Percentiles rank a stretch among this genome's conserved stretches.
These are phyloP conservation scores for Arvicola amphibius DNA, from an alignment of 2,797 vertebrate species.

Conservation along the genomic window DNA sequence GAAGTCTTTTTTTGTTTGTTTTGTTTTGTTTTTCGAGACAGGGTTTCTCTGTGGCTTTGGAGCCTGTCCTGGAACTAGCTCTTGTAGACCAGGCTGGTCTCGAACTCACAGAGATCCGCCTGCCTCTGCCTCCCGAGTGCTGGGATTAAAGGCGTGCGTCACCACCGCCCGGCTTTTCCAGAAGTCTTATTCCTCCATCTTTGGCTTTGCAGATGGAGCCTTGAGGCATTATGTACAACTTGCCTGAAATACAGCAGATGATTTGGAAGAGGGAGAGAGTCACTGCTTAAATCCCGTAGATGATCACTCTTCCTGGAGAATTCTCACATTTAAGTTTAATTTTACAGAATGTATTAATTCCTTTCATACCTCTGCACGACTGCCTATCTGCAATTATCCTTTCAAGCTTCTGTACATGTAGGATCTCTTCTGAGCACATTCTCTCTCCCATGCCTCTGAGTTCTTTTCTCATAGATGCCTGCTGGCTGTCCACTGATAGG, in stretches of 20 bases:
- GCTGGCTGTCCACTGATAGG: neutral
- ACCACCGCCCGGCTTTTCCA: too few species aligned
- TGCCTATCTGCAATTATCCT: neutral
- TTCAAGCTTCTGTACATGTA: neutral
- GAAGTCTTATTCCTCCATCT: neutral
- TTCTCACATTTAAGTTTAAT: neutral
- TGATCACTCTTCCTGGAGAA: neutral
- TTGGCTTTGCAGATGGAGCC: neutral
- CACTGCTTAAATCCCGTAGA: neutral
- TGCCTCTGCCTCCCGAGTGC: too few species aligned
- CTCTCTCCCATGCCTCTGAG: too few species aligned
- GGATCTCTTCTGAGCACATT: neutral
- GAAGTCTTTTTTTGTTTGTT: too few species aligned
- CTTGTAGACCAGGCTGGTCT: too few species aligned
- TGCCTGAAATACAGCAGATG: neutral
- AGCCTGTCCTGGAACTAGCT: too few species aligned
- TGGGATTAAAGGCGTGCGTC: too few species aligned
- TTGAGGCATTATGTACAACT: neutral
- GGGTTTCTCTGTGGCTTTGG: too few species aligned
- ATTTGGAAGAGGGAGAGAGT: fast-evolving
- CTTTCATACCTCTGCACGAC: neutral
- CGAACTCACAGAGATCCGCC: too few species aligned
- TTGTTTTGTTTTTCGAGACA: too few species aligned
- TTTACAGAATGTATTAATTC: neutral
- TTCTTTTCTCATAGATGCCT: neutral